Conservation (phyloP, 1,140 invertebrate genomes). For the Meteorus sp. region DNA sequence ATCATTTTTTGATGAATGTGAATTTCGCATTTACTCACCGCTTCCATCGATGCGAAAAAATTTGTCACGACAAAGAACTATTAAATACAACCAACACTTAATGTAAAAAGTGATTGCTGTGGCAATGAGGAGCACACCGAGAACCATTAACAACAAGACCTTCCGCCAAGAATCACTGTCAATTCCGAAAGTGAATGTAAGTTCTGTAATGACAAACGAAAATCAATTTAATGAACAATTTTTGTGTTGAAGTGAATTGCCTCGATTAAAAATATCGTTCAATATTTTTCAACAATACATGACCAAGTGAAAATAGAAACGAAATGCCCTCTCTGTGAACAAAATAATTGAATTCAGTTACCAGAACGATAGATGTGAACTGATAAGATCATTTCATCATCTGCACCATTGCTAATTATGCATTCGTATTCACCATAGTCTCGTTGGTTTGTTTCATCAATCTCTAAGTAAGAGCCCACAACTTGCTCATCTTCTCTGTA, state of each 20-base stretch:
- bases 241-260: too few relatives aligned
- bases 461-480: constrained; percentile 69
- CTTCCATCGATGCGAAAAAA: constrained; percentile 52
- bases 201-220: constrained; percentile 43
- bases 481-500: constrained; percentile 70
- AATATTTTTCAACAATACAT: too few relatives aligned
- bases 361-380: constrained; percentile 55
- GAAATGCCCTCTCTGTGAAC: constrained; percentile 2
- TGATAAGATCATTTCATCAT: constrained; percentile 53
- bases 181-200: constrained; percentile 46
- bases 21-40: constrained; percentile 36
- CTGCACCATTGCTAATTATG: constrained; percentile 58
- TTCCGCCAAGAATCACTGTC: constrained; percentile 51
- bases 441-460: constrained; percentile 62
- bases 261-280: constrained; percentile 7
- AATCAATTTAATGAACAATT: too few relatives aligned
- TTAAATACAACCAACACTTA: constrained; percentile 50
- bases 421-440: constrained; percentile 73
- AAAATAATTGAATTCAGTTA: constrained; percentile 31
- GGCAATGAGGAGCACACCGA: constrained; percentile 45
- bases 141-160: constrained; percentile 45
- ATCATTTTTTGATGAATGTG: not conserved
- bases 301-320: too few relatives aligned
- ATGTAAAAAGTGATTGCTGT: constrained; percentile 50
- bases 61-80: constrained; percentile 50